Evolutionary conservation across 2,888 invertebrate species (phyloP).

Genomic region (Clusia tigrina): DNA sequence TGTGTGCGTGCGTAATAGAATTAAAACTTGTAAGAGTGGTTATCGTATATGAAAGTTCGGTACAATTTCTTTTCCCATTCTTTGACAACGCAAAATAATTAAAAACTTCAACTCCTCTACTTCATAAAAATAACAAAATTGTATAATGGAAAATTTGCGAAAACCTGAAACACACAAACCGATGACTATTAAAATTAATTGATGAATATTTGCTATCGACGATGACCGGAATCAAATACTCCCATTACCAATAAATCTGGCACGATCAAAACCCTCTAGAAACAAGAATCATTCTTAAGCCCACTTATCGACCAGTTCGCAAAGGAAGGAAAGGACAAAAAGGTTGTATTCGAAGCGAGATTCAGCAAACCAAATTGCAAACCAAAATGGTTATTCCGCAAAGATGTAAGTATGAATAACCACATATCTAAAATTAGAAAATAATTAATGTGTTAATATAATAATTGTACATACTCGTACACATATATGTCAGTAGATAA

Average conservation of each 20-base stretch:
- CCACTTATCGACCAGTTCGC: slow-evolving; percentile 93
- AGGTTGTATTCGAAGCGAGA: slow-evolving; percentile 90
- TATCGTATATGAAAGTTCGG: slow-evolving; percentile 45
- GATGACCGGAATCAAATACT: background rate
- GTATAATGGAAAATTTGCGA: background rate
- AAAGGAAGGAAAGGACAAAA: slow-evolving; percentile 96
- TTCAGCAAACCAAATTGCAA: slow-evolving; percentile 97
- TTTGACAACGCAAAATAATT: slow-evolving; percentile 61
- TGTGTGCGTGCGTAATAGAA: too few species aligned
- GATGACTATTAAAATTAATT: slow-evolving; percentile 8
- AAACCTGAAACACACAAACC: slow-evolving; percentile 10
- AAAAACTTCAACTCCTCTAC: slow-evolving; percentile 13
- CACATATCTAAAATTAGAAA: background rate
- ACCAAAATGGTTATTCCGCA: slow-evolving; percentile 90
- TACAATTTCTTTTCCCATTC: slow-evolving; percentile 61
- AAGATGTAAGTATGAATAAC: slow-evolving; percentile 80
- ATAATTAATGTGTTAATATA: background rate
- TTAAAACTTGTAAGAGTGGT: background rate
- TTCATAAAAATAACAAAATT: slow-evolving; percentile 16
- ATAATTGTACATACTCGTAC: slow-evolving; percentile 32
- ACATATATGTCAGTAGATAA: too few species aligned
- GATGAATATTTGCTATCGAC: slow-evolving; percentile 24
- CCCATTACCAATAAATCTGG: slow-evolving; percentile 26
- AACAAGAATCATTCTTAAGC: slow-evolving; percentile 92
- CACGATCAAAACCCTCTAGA: slow-evolving; percentile 68